phyloP scores from a whole-genome alignment of 2,888 invertebrate species.

The Protophormia terraenovae region DNA sequence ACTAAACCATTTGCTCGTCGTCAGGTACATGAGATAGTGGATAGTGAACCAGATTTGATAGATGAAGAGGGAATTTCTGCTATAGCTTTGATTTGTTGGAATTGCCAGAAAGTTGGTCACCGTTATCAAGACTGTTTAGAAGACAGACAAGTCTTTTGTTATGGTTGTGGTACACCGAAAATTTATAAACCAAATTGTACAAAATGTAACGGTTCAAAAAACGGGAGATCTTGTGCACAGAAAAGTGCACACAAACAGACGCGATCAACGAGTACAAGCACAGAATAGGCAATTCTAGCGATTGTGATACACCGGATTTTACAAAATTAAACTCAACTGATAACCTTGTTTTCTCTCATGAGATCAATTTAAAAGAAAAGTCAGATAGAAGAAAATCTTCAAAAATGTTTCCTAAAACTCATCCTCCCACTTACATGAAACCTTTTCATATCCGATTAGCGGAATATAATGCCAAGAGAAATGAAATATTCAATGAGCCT shows the following conservation, averaged over 20 bases:
- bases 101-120: neutral
- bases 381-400: no score
- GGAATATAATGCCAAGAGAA: neutral
- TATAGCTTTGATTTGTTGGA: slow-evolving; percentile 7
- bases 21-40: neutral
- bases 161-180: neutral
- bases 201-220: neutral
- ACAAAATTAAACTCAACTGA: no score
- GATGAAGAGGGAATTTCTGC: neutral
- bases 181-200: slow-evolving; percentile 12
- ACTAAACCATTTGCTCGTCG: neutral
- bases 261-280: no score
- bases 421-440: neutral
- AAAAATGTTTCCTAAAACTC: neutral
- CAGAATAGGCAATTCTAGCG: no score
- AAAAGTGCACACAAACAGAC: no score
- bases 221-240: no score
- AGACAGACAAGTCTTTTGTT: slow-evolving; percentile 2
- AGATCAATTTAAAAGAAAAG: no score
- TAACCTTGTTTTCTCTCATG: no score
- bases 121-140: slow-evolving; percentile 25
- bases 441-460: neutral
- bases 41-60: neutral
- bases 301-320: no score
- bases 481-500: neutral